Evolutionary conservation across 2,888 invertebrate species (phyloP), one percentile per base, ranked within the genome.

Genomic region (Sinhomidia bicolor): DNA sequence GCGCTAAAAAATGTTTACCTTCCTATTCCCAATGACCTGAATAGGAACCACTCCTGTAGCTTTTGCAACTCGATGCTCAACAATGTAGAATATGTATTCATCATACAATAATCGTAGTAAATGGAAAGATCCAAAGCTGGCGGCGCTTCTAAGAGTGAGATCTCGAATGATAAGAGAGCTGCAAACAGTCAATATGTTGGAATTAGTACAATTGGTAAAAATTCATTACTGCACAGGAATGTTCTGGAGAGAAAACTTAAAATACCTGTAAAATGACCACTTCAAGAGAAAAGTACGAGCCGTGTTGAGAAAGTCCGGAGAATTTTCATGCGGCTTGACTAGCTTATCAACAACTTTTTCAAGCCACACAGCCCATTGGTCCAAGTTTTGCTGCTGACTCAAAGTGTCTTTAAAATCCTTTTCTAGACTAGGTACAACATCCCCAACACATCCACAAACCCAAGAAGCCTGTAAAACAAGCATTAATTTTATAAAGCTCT

Each of bases 51-150:
- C 96, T 91, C 96, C 96, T 83, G 96, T 96, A 80, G 98, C 98
- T 93, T 96, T 95, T 60, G 99, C 99, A 44, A 99, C 98, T 94
- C 98, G 97, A 93, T 98, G 98, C 94, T 99, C 99, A 92, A 99
- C 97, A 93, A 99, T 95, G 94, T 98, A 99, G 94, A 99, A 98
- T 97, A 99, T 99, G 94, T 99, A 99, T 94, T 99, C 99, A 94
- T 99, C 99, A 94, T 99, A 99, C 88, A 99, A 95, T 93, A 99
- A 95, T 68, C 99, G 96, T 93, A 99, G 98, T 92, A 99, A 95
- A 94, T 99, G 99, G 95, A 99, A 99, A 91, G 99, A 99, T 81
- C 99, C 99, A 94, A 99, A 99, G 94, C 99, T 99, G 26, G 99
- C 98, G 54, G 99, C 99, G 89, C 99, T 99, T 92, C 98, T 95